These are phyloP conservation scores for Pollimyrus isidori DNA, from an alignment of 2,113 vertebrate species.

Conservation along the genomic window DNA sequence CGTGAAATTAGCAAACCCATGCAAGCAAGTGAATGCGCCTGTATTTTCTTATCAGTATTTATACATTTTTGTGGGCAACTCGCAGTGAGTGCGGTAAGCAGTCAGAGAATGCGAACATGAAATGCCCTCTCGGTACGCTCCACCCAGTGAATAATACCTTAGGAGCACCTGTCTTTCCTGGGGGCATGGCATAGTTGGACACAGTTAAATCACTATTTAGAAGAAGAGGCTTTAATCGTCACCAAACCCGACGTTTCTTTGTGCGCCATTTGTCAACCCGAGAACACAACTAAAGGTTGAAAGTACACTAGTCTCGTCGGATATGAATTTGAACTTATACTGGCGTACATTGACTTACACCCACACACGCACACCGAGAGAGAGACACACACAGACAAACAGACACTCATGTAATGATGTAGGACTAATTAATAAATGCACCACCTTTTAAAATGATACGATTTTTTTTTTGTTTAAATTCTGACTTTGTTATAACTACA, in stretches of 20 bases:
- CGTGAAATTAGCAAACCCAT: neutral
- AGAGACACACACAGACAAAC: no score
- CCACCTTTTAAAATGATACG: neutral
- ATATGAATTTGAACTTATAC: neutral
- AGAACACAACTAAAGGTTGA: neutral
- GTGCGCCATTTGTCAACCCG: neutral
- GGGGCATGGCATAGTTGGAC: conserved; percentile 7
- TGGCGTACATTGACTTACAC: neutral
- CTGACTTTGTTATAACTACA: neutral
- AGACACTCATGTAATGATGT: no score
- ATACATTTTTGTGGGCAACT: neutral
- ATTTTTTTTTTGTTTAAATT: neutral
- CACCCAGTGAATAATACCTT: conserved; percentile 20
- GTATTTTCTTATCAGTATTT: neutral
- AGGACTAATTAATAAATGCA: neutral
- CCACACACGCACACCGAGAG: neutral
- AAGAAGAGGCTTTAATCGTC: neutral
- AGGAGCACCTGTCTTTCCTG: conserved; percentile 27
- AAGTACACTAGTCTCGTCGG: neutral
- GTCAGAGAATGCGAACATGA: neutral
- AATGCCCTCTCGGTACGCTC: conserved; percentile 10
- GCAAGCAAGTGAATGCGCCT: neutral
- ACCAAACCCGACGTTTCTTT: neutral
- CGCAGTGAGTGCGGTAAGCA: neutral
- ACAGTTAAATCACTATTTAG: conserved; percentile 19